Base-by-base conservation (phyloP, 2,113 vertebrate genomes). In the Petrocephalus microphthalmus region DNA sequence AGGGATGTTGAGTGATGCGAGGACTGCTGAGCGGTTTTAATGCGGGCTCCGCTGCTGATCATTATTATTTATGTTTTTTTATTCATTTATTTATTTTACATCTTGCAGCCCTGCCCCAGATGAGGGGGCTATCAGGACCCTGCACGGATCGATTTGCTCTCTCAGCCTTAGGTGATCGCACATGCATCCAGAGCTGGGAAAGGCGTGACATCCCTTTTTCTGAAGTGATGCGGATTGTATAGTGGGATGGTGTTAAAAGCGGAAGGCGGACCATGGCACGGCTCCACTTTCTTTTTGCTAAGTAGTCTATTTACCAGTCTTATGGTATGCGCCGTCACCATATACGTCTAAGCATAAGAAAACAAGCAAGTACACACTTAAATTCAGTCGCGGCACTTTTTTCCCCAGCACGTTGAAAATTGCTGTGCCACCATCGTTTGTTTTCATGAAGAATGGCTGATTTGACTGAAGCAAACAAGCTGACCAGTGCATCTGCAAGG, bases 401-500 rank as follows among this genome's bases (percentile, higher is more conserved):
- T 78, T 78, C 33, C 33, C 42, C 42, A 42, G 42, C 84, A 60
- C 60, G 82, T 88, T 74, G 17, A 84, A 37, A 56, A 82, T 54
- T 81, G 86, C 88, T 89, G 87, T 88, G 25, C 87, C 25, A 42
- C n/a, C 7, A 92, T 94, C 94, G 95, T 93, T 94, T 94, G 92
- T 94, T 91, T 94, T 94, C 94, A 96, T 94, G 71, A 90, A 94
- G 95, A 95, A 99, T 98, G 97, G 95, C 95, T 93, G 95, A 96
- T 91, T 91, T 94, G 94, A 92, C 95, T 91, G 91, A 92, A 92
- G 92, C 89, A 74, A 96, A 99, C 93, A 93, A 94, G 93, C 94
- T 97, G 96, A 94, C 96, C 94, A 95, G 93, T 92, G 97, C 98
- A 89, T 96, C 97, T 95, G 98, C 97, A 93, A 94, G 93, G 90